These are phyloP conservation scores for Xiphydria camelus DNA, from an alignment of 2,888 invertebrate genomes.

Conservation along the genomic window DNA sequence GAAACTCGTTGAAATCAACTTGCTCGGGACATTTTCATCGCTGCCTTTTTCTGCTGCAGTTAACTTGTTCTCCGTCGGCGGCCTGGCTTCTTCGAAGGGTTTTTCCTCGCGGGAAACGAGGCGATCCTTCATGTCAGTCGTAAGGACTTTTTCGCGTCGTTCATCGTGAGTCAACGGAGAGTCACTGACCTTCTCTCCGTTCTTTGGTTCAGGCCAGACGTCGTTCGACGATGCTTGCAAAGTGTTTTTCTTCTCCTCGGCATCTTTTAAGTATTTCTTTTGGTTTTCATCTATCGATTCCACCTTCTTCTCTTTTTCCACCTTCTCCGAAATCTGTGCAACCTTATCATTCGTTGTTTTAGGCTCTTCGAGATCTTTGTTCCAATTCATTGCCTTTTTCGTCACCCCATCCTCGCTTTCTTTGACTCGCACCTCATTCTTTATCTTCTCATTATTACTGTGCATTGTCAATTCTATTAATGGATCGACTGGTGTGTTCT, in stretches of 20 bases:
- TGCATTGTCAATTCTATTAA: too few species aligned
- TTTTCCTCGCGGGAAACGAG: not conserved
- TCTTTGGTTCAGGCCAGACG: not conserved
- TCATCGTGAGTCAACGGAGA: not conserved
- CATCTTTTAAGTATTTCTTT: not conserved
- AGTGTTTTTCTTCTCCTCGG: constrained; percentile 3
- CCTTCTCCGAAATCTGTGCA: too few species aligned
- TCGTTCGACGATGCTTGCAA: too few species aligned
- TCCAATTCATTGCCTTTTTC: too few species aligned
- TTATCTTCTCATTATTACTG: too few species aligned
- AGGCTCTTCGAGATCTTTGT: too few species aligned
- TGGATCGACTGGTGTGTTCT: too few species aligned
- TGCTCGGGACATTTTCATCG: not conserved
- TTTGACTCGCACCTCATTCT: too few species aligned
- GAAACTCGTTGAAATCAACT: not conserved
- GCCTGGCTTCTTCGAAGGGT: not conserved
- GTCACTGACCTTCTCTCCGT: not conserved
- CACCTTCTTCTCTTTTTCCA: not conserved
- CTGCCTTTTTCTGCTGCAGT: not conserved
- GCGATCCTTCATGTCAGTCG: not conserved
- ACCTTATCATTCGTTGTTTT: too few species aligned
- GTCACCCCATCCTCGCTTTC: too few species aligned
- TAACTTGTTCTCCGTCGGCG: not conserved
- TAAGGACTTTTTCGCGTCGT: not conserved
- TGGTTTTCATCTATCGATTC: not conserved